phyloP scores from a whole-genome alignment of 2,113 vertebrate genomes.

The Ptilorrhoa leucosticta region DNA sequence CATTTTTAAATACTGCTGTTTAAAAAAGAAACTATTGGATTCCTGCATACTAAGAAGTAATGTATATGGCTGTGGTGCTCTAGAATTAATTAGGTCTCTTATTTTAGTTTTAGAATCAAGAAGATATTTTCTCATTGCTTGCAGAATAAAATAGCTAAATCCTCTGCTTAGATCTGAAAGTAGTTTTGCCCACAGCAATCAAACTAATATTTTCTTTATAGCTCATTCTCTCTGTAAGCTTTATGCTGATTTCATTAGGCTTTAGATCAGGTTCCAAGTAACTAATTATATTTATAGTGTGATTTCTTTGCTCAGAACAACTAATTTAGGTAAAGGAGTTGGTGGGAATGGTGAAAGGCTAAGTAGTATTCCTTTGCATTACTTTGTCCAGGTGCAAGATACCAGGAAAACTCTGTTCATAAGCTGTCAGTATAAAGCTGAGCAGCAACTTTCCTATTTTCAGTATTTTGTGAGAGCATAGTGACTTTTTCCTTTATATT shows the following conservation, averaged over 20 bases:
- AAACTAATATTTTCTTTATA: slow-evolving; percentile 65
- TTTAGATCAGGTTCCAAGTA: slow-evolving; percentile 63
- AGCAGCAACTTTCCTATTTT: neutral
- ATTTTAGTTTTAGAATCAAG: slow-evolving; percentile 49
- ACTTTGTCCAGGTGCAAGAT: slow-evolving; percentile 24
- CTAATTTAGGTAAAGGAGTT: slow-evolving; percentile 41
- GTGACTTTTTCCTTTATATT: neutral
- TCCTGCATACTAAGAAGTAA: slow-evolving; percentile 28
- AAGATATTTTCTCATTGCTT: slow-evolving; percentile 59
- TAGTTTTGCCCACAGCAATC: slow-evolving; percentile 63
- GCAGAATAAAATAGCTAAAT: slow-evolving; percentile 54
- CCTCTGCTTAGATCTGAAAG: slow-evolving; percentile 58
- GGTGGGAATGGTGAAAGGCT: slow-evolving; percentile 46
- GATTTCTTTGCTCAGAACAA: slow-evolving; percentile 41
- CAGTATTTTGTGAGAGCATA: neutral
- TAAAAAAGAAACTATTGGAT: slow-evolving; percentile 33
- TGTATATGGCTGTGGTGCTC: neutral
- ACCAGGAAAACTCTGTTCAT: neutral
- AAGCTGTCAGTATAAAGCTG: neutral
- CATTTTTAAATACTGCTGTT: slow-evolving; percentile 11
- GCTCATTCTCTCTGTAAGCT: slow-evolving; percentile 42
- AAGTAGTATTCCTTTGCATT: neutral
- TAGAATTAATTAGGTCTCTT: slow-evolving; percentile 49
- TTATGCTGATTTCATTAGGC: slow-evolving; percentile 58
- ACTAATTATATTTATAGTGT: slow-evolving; percentile 65